Evolutionary conservation across 2,113 vertebrate genomes (phyloP), one percentile per base, ranked within the genome.

Genomic region (Ahaetulla prasina): DNA sequence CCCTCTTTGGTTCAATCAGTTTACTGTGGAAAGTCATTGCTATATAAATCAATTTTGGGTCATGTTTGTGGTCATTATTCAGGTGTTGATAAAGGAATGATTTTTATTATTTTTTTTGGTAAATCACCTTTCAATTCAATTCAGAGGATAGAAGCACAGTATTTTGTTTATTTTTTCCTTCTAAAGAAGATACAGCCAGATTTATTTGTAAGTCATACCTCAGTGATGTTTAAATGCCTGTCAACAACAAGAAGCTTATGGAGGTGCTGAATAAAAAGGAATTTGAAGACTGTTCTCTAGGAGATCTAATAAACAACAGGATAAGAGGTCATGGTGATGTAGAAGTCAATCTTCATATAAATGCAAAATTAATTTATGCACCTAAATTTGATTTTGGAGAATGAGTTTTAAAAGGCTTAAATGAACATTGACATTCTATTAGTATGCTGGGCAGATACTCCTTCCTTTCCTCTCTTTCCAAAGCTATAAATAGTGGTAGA

Each of bases 11-110:
- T 98, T 97, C 95, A 95, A 14, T 96, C 92, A 95, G 95, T 97
- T 95, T 96, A 95, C 96, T 97, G 96, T 96, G 94, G 94, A 94
- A 97, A 97, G 95, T 94, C 94, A 93, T 96, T 97, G 95, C 94
- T 96, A 92, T 95, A 95, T 89, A 97, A 98, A 97, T 97, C 96
- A 97, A 95, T 97, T 96, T 96, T 90, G 95, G 91, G 92, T 92
- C 60, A 94, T 94, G 86, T 94, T 95, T 96, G 3, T 95, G 94
- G 94, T 96, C 89, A 94, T 94, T 95, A 96, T 95, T 97, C 96
- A 97, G 95, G 92, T 95, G 90, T 94, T 97, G 97, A 98, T 96
- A 96, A 93, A 95, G 87, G 54, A 54, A 94, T 92, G 88, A 96
- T 96, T n/a, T n/a, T n/a, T n/a, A n/a, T n/a, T n/a, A 45, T 47